Evolutionary conservation across 2,888 invertebrate species (phyloP).

Genomic region (Dichetophora obliterata): DNA sequence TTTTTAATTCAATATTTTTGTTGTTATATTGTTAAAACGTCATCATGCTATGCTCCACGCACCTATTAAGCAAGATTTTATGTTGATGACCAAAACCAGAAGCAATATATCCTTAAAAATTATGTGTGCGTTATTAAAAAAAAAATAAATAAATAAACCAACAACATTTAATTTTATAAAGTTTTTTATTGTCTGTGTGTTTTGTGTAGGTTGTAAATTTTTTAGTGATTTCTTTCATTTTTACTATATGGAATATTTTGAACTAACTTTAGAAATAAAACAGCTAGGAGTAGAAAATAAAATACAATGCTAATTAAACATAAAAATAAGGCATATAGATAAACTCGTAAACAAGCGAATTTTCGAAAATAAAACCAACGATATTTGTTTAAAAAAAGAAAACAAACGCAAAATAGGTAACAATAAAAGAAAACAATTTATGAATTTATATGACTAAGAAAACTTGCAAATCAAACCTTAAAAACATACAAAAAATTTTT

Average conservation of each 20-base stretch:
- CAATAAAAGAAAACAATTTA: constrained; percentile 26
- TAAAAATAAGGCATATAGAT: not conserved
- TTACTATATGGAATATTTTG: constrained; percentile 38
- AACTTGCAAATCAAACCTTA: constrained; percentile 30
- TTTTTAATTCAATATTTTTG: no score
- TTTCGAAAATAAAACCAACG: not conserved
- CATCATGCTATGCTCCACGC: no score
- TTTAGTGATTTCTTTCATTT: constrained; percentile 30
- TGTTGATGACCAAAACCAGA: not conserved
- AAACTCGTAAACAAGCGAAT: not conserved
- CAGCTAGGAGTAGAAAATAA: not conserved
- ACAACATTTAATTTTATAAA: constrained; percentile 31
- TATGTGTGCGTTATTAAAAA: not conserved
- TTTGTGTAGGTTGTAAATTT: constrained; percentile 40
- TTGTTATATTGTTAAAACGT: no score
- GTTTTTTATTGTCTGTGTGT: constrained; percentile 44
- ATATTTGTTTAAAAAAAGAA: not conserved
- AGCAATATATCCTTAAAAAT: not conserved
- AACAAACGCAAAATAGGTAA: not conserved
- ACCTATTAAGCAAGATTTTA: no score
- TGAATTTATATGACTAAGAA: constrained; percentile 19
- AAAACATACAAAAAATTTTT: constrained; percentile 9
- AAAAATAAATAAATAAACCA: constrained; percentile 26
- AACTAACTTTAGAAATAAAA: constrained; percentile 4
- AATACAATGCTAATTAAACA: not conserved